Base-by-base conservation (phyloP, 2,888 invertebrate species). In the Odiellus spinosus region DNA sequence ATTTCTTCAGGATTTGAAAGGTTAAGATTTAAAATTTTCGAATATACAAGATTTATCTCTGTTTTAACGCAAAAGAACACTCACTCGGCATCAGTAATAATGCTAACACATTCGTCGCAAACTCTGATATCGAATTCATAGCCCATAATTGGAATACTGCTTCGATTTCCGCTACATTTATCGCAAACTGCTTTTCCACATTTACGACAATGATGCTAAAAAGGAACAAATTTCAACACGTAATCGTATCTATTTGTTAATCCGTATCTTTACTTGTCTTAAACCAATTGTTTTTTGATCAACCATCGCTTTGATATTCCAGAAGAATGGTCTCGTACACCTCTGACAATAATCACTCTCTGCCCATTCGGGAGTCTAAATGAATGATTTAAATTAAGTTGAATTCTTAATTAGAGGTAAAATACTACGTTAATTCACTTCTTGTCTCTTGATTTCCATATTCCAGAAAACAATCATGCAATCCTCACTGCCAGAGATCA, bases 271-370 rank as follows among this genome's bases (percentile, higher is more conserved):
- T 52, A 68, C 69, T 45, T 93, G 78, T 56, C 71, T 58, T 19
- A 87, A 74, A 52, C 88, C 88, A 45, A 96, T 72, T 63, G 86
- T 88, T 61, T 86, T 81, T 68, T 86, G 86, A 67, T 95, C 90
- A 84, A 96, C 90, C 95, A 99, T 98, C 11, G 87, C 88, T 53
- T 85, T 77, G 44, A 98, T 76, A 68, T 99, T 99, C 98, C 98
- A 98, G 69, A 96, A 96, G 71, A 98, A 98, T 18, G 98, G 98
- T 50, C 83, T 75, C 45, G 81, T 79, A 66, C 98, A 99, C 49
- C 87, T 73, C 72, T 96, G 83, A 66, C 98, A 99, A 38, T 79
- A 74, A 67, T 96, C 95, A 38, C 86, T 80, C 63, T 95, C 93
- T 54, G 78, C 77, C 98, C 98, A 98, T 52, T 80, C 80, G 12